Conservation (phyloP, 2,113 vertebrate species). For the Seriola dumerili region DNA sequence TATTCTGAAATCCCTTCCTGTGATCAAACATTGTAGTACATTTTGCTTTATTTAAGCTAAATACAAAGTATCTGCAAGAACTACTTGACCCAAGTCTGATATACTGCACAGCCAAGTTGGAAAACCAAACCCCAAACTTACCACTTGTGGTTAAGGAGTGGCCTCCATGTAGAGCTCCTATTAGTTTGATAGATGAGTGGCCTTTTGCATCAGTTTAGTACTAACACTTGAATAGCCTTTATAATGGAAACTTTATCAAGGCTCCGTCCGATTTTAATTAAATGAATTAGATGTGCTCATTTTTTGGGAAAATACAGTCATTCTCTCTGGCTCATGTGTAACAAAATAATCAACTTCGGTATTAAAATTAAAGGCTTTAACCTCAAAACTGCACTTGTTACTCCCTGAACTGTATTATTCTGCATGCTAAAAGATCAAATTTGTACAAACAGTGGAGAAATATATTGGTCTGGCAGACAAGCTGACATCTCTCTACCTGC, state of each 20-base stretch:
- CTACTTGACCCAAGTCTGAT: neutral
- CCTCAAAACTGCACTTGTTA: conserved; percentile 38
- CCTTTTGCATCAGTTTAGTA: conserved; percentile 48
- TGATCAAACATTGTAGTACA: neutral
- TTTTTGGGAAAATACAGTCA: conserved; percentile 27
- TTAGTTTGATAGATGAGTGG: conserved; percentile 45
- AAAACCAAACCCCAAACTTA: conserved; percentile 45
- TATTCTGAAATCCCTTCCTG: conserved; percentile 32
- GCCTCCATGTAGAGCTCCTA: conserved; percentile 16
- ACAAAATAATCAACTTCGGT: neutral
- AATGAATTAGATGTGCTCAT: conserved; percentile 42
- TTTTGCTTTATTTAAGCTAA: neutral
- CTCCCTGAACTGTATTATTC: conserved; percentile 19
- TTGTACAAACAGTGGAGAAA: conserved; percentile 29
- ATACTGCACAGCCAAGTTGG: conserved; percentile 25
- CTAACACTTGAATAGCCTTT: conserved; percentile 34
- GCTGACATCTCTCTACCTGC: conserved; percentile 48
- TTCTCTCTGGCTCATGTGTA: conserved; percentile 6
- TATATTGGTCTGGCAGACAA: conserved; percentile 45
- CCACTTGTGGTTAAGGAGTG: conserved; percentile 47
- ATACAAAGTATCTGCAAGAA: conserved; percentile 3
- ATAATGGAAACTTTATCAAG: conserved; percentile 37
- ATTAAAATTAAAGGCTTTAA: neutral
- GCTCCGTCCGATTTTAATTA: conserved; percentile 37
- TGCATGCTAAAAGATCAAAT: conserved; percentile 18